Conservation (phyloP, 1,140 invertebrate genomes). For the Diabrotica undecimpunctata region DNA sequence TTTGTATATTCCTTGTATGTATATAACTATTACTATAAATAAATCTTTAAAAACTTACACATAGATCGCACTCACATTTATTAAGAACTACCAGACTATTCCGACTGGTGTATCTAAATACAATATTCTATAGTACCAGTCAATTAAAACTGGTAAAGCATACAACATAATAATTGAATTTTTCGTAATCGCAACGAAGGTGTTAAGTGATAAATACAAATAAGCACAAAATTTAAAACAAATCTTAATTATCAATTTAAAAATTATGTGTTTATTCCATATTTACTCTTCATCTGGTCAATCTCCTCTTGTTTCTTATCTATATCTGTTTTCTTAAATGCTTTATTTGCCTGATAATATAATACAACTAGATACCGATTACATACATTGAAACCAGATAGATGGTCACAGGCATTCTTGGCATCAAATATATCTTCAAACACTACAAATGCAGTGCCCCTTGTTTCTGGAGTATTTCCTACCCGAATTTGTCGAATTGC, state of each 20-base stretch:
- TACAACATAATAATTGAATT: too few species aligned
- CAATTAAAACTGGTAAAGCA: too few species aligned
- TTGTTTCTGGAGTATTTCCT: constrained; percentile 96
- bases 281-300: constrained; percentile 95
- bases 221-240: too few species aligned
- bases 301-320: constrained; percentile 97
- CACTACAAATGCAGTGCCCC: constrained; percentile 98
- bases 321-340: constrained; percentile 94
- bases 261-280: constrained; percentile 58
- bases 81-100: too few species aligned
- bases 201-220: too few species aligned
- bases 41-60: too few species aligned
- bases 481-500: constrained; percentile 97
- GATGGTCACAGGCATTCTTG: constrained; percentile 98
- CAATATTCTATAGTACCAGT: too few species aligned
- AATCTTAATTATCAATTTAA: not conserved
- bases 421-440: constrained; percentile 99
- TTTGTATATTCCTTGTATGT: too few species aligned
- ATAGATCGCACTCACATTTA: too few species aligned
- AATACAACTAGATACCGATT: constrained; percentile 97
- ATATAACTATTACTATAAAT: too few species aligned
- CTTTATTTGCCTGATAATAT: constrained; percentile 93
- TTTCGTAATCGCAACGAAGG: too few species aligned
- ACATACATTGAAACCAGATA: constrained; percentile 98
- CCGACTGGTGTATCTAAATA: too few species aligned